phyloP scores from a whole-genome alignment of 2,113 vertebrate species.

The Gracilinanus agilis region DNA sequence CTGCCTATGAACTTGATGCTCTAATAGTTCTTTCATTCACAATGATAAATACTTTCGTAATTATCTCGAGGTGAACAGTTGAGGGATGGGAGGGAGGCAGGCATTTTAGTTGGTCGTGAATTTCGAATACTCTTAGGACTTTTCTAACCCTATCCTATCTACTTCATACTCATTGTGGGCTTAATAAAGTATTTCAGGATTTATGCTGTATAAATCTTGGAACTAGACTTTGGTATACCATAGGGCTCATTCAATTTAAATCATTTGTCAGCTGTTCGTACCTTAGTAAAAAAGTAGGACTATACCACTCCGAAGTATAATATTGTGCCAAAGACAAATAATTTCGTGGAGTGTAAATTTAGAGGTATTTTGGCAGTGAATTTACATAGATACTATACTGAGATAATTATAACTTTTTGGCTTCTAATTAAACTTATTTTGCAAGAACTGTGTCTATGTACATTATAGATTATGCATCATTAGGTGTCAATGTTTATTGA shows the following conservation, averaged over 20 bases:
- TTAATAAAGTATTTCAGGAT: not conserved
- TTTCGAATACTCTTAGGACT: not conserved
- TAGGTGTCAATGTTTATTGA: conserved; percentile 33
- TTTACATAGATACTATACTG: conserved; percentile 22
- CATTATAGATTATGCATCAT: conserved; percentile 41
- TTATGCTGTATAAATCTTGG: not conserved
- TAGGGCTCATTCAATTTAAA: not conserved
- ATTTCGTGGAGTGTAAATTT: conserved; percentile 38
- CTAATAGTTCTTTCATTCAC: conserved; percentile 24
- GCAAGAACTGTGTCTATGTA: conserved; percentile 34
- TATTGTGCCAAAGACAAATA: not conserved
- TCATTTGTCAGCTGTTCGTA: conserved; percentile 37
- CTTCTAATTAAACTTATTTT: conserved; percentile 42
- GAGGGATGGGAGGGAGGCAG: not conserved
- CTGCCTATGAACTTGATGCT: conserved; percentile 40
- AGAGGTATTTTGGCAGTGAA: conserved; percentile 9
- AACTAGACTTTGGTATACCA: not conserved
- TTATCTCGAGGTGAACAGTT: conserved; percentile 28
- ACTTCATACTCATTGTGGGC: not conserved
- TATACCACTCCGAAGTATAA: not conserved
- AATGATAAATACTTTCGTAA: not conserved
- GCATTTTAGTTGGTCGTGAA: not conserved
- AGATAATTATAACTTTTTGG: conserved; percentile 19
- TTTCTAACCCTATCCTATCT: not conserved
- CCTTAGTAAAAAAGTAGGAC: conserved; percentile 25